These are phyloP conservation scores for Caenorhabditis panamensis DNA, from an alignment of 2,888 invertebrate genomes.

Conservation along the genomic window DNA sequence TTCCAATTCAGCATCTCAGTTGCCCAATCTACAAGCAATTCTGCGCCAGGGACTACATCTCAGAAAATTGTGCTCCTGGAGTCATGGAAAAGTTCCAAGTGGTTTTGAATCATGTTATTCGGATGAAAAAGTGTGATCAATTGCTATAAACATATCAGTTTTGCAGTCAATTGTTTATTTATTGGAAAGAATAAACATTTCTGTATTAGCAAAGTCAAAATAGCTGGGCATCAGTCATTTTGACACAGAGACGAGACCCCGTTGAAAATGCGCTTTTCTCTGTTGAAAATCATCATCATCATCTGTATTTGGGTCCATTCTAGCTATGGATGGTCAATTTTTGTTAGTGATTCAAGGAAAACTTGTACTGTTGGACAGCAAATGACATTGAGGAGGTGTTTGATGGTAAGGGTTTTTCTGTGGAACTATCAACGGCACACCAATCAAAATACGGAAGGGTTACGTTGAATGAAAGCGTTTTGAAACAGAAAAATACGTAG, in stretches of 20 bases:
- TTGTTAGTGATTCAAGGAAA: background rate
- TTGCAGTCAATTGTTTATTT: no score
- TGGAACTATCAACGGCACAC: no score
- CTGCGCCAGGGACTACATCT: background rate
- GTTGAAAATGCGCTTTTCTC: background rate
- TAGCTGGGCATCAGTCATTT: background rate
- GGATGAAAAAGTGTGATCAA: background rate
- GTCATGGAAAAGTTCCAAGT: background rate
- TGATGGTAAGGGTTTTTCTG: background rate
- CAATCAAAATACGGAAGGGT: no score
- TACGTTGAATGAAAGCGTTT: no score
- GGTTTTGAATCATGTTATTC: background rate
- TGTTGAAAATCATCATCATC: background rate
- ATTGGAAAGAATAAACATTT: no score
- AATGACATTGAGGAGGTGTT: background rate
- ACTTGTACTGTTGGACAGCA: background rate
- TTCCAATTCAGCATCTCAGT: background rate
- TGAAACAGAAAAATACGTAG: no score
- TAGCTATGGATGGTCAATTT: background rate
- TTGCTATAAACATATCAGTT: background rate
- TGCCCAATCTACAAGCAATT: background rate
- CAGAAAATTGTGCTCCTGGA: background rate
- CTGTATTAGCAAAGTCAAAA: no score
- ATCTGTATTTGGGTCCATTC: background rate
- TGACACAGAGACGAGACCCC: no score